A percentile compares a stretch with the other conserved stretches of the same genome.
Evolutionary conservation across 2,797 vertebrate genomes (phyloP).

Genomic region (Apogon hyalosoma): DNA sequence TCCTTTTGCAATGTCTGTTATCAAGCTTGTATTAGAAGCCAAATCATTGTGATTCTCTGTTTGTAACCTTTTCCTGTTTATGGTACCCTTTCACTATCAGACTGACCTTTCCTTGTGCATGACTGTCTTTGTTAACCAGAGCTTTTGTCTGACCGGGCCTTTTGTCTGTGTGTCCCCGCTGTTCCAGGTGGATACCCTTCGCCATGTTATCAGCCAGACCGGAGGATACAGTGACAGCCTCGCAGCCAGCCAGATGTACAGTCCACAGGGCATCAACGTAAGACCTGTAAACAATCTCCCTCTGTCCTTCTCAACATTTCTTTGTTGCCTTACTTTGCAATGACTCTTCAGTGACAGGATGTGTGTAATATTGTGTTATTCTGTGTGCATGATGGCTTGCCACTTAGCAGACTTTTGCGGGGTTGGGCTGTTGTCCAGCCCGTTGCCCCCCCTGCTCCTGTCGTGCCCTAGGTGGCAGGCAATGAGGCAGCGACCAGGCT

Average conservation of each 20-base stretch:
- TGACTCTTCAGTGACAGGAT: constrained; percentile 81
- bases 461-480: constrained; percentile 85
- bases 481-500: constrained; percentile 81
- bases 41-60: constrained; percentile 66
- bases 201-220: constrained; percentile 99
- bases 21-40: constrained; percentile 69
- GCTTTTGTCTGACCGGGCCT: constrained; percentile 82
- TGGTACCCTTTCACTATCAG: constrained; percentile 81
- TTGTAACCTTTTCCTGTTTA: constrained; percentile 82
- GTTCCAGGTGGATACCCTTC: constrained; percentile 99
- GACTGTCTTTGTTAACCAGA: constrained; percentile 75
- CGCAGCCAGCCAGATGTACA: constrained; percentile 99
- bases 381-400: constrained; percentile 66
- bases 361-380: constrained; percentile 40
- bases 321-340: constrained; percentile 64
- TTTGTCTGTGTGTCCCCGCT: constrained; percentile 76
- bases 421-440: constrained; percentile 87
- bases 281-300: constrained; percentile 84
- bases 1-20: constrained; percentile 66
- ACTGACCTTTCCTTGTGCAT: constrained; percentile 83
- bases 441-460: constrained; percentile 78
- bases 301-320: constrained; percentile 59
- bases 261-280: constrained; percentile 99
- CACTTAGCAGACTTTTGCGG: constrained; percentile 86
- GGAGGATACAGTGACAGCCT: constrained; percentile 99